phyloP scores from a whole-genome alignment of 2,797 vertebrate species.

The Sebastes vulpes region DNA sequence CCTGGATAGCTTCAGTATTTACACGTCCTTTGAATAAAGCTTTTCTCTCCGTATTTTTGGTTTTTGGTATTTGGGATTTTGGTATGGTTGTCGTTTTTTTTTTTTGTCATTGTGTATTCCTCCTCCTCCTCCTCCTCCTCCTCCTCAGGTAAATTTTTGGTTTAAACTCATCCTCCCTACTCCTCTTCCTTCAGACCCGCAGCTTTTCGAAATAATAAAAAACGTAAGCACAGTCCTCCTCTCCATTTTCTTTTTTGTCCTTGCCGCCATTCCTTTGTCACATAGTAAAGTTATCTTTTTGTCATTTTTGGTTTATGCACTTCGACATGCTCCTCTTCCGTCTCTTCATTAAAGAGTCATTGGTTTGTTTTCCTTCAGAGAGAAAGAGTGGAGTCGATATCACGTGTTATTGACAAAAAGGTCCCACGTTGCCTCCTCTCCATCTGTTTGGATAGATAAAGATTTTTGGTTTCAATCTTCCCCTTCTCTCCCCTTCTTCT shows the following conservation, averaged over 20 bases:
- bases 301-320: constrained; percentile 85
- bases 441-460: constrained; percentile 80
- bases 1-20: constrained; percentile 89
- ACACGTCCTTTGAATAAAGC: constrained; percentile 96
- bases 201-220: constrained; percentile 70
- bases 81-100: constrained; percentile 84
- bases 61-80: constrained; percentile 90
- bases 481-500: constrained; percentile 64
- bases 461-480: constrained; percentile 87
- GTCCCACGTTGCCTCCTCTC: constrained; percentile 78
- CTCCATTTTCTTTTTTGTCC: constrained; percentile 60
- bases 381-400: constrained; percentile 61
- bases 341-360: constrained; percentile 66
- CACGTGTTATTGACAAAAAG: constrained; percentile 74
- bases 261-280: constrained; percentile 76
- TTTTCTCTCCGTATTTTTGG: constrained; percentile 94
- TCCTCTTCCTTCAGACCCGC: constrained; percentile 80
- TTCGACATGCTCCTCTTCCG: constrained; percentile 55
- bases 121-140: constrained; percentile 72
- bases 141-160: constrained; percentile 85
- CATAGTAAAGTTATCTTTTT: constrained; percentile 81
- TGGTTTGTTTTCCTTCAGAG: constrained; percentile 70
- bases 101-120: constrained; percentile 84
- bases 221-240: constrained; percentile 63
- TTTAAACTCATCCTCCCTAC: constrained; percentile 82